Evolutionary conservation across 1,140 invertebrate species (phyloP).

Genomic region (Bombus fervidus): DNA sequence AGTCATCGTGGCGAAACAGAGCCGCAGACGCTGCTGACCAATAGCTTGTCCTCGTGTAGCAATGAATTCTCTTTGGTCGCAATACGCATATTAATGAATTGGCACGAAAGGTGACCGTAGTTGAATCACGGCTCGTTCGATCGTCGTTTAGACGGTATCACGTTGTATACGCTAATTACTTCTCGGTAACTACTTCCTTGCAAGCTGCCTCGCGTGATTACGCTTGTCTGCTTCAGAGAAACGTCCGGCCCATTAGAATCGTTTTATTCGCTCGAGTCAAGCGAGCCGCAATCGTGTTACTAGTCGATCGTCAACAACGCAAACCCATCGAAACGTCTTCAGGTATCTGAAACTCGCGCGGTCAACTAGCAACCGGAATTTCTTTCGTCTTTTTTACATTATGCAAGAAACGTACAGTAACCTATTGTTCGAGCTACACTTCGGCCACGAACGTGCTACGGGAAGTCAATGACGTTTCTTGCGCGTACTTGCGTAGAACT

Average conservation of each 20-base stretch:
- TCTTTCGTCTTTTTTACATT: slow-evolving; percentile 39
- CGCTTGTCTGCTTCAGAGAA: slow-evolving; percentile 58
- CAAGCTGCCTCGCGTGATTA: slow-evolving; percentile 55
- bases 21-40: slow-evolving; percentile 20
- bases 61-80: slow-evolving; percentile 43
- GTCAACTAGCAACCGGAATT: slow-evolving; percentile 35
- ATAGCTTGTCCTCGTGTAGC: slow-evolving; percentile 52
- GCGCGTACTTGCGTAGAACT: not conserved
- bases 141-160: slow-evolving; percentile 55
- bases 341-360: slow-evolving; percentile 55
- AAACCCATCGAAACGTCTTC: slow-evolving; percentile 36
- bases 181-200: slow-evolving; percentile 57
- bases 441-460: not conserved
- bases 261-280: slow-evolving; percentile 55
- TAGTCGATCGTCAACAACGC: not conserved
- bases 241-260: slow-evolving; percentile 67
- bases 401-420: slow-evolving; percentile 33
- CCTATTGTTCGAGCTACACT: slow-evolving; percentile 38
- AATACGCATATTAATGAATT: slow-evolving; percentile 53
- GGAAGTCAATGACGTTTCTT: slow-evolving; percentile 46
- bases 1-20: slow-evolving; percentile 20
- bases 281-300: slow-evolving; percentile 37
- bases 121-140: slow-evolving; percentile 4
- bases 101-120: slow-evolving; percentile 22
- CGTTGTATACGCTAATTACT: slow-evolving; percentile 65